Evolutionary conservation across 2,113 vertebrate species (phyloP).

Genomic region (Oxyruncus cristatus): DNA sequence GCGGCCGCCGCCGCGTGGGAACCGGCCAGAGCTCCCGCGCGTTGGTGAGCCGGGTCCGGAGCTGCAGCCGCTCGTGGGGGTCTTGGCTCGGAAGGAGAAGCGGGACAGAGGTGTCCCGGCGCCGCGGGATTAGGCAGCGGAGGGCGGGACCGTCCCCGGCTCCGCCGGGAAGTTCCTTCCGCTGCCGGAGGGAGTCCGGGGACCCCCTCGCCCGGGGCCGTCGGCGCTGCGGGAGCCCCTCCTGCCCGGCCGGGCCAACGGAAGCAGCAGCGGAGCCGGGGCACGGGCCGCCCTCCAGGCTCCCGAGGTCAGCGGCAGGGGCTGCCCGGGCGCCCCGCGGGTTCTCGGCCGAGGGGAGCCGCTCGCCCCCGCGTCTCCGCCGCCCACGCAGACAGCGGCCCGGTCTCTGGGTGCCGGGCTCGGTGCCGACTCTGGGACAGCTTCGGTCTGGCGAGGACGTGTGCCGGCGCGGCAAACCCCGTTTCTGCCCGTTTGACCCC

Average conservation of each 20-base stretch:
- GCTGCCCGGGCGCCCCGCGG: neutral
- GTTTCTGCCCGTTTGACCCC: neutral
- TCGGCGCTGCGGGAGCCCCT: fast-evolving
- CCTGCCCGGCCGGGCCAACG: no score
- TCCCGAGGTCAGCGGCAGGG: neutral
- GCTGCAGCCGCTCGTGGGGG: neutral
- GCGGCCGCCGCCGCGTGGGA: neutral
- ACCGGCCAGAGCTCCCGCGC: neutral
- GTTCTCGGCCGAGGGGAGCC: fast-evolving
- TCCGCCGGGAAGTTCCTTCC: neutral
- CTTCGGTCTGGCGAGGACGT: neutral
- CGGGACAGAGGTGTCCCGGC: neutral
- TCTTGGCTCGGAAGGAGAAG: neutral
- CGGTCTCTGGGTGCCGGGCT: neutral
- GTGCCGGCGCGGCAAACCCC: neutral
- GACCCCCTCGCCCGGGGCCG: no score
- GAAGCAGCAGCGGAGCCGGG: neutral
- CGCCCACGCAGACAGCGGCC: neutral
- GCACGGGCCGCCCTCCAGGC: neutral
- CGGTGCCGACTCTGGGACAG: no score
- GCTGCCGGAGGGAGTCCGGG: neutral
- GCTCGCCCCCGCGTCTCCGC: neutral
- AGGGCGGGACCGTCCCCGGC: neutral
- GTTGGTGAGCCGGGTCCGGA: neutral
- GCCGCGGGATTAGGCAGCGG: neutral